phyloP scores from a whole-genome alignment of 2,113 vertebrate genomes.

The Archilochus colubris region DNA sequence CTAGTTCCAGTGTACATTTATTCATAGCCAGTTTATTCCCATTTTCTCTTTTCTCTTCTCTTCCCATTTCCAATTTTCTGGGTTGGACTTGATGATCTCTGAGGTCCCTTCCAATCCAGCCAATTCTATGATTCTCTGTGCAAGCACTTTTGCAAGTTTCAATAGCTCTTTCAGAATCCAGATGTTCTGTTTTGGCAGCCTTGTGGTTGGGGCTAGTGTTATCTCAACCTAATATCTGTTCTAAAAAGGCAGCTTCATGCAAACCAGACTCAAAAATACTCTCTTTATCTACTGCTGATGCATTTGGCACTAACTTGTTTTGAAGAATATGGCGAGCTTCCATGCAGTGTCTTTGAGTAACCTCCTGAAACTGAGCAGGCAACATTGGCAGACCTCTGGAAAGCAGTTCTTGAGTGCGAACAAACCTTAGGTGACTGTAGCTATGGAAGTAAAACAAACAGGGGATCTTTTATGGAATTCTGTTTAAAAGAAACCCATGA shows the following conservation, averaged over 20 bases:
- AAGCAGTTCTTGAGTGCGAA: conserved; percentile 78
- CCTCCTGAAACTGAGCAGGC: conserved; percentile 75
- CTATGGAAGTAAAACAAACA: conserved; percentile 55
- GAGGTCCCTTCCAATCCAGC: too few species aligned
- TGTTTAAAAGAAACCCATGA: accelerated
- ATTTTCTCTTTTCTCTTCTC: too few species aligned
- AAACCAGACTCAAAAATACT: not conserved
- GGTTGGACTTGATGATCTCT: too few species aligned
- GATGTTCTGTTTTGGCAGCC: not conserved
- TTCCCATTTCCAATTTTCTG: not conserved
- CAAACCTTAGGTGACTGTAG: conserved; percentile 84
- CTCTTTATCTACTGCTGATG: not conserved
- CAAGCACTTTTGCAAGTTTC: not conserved
- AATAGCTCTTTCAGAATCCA: not conserved
- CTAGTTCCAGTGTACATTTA: too few species aligned
- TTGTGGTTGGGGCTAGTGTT: not conserved
- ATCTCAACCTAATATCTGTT: not conserved
- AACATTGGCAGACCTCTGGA: conserved; percentile 76
- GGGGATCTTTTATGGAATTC: not conserved
- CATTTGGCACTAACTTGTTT: conserved; percentile 76
- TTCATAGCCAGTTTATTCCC: too few species aligned
- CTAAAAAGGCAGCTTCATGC: not conserved
- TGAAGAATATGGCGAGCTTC: conserved; percentile 76
- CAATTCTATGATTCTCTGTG: not conserved
- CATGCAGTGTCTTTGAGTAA: conserved; percentile 81